Evolutionary conservation across 1,140 invertebrate genomes (phyloP).

Genomic region (Ceratina japonica): DNA sequence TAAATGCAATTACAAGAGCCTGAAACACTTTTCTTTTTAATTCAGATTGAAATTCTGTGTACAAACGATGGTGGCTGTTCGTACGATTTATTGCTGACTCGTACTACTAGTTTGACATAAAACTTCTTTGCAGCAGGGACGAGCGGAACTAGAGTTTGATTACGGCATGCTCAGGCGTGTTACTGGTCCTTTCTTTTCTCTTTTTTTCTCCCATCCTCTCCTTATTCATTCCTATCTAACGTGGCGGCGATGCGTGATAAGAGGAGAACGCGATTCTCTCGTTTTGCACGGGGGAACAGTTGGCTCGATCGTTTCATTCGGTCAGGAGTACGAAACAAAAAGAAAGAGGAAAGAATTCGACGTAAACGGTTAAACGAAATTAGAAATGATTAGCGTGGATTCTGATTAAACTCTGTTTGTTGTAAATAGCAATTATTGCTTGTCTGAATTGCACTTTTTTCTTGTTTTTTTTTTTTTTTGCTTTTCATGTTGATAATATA

Average conservation of each 20-base stretch:
- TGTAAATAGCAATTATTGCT: conserved; percentile 5
- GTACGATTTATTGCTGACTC: no score
- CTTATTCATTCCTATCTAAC: no score
- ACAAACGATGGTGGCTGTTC: no score
- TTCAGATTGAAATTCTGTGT: no score
- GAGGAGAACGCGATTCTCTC: conserved; percentile 24
- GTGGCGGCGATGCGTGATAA: conserved; percentile 47
- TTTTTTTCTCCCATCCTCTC: neutral
- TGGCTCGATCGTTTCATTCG: conserved; percentile 37
- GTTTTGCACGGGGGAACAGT: conserved; percentile 31
- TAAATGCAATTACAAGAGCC: no score
- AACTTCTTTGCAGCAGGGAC: no score
- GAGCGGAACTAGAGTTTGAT: conserved; percentile 13
- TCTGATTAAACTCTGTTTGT: conserved; percentile 61
- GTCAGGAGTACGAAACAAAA: neutral
- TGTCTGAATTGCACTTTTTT: no score
- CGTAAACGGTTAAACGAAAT: neutral
- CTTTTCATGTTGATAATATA: no score
- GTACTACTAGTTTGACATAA: no score
- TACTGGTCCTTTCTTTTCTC: neutral
- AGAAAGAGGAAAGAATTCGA: neutral
- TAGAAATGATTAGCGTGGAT: conserved; percentile 56
- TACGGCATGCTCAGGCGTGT: conserved; percentile 42
- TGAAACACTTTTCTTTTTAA: no score
- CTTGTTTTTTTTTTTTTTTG: no score